phyloP scores from a whole-genome alignment of 2,113 vertebrate genomes.

The Emberiza fucata region DNA sequence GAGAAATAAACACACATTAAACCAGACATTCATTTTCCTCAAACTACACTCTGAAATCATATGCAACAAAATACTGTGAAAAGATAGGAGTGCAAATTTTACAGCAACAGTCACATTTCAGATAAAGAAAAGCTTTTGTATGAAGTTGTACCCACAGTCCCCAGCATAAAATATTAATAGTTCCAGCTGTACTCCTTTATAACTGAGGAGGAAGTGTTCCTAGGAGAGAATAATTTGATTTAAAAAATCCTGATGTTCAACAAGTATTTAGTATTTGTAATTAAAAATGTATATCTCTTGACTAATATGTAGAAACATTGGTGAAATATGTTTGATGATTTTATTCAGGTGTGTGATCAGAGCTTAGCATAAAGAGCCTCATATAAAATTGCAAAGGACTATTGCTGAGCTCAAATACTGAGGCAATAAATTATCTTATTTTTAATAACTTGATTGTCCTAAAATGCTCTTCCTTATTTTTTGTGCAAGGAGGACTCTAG shows the following conservation, averaged over 20 bases:
- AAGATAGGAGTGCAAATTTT: slow-evolving; percentile 24
- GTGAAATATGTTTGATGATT: background rate
- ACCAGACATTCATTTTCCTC: slow-evolving; percentile 38
- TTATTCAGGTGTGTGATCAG: background rate
- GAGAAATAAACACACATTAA: slow-evolving; percentile 65
- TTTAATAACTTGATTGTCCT: slow-evolving; percentile 21
- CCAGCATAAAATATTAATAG: slow-evolving; percentile 50
- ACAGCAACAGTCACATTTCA: slow-evolving; percentile 8
- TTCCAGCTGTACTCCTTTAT: background rate
- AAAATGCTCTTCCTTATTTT: background rate
- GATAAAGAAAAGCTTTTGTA: slow-evolving; percentile 43
- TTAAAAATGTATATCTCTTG: slow-evolving; percentile 16
- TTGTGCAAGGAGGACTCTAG: background rate
- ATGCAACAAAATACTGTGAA: slow-evolving; percentile 1
- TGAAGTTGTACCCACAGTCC: slow-evolving; percentile 17
- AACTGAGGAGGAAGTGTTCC: background rate
- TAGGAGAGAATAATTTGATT: background rate
- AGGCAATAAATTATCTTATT: background rate
- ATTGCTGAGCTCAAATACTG: background rate
- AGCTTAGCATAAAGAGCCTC: background rate
- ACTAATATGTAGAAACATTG: background rate
- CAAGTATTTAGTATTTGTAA: background rate
- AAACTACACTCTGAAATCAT: background rate
- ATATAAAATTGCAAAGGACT: background rate
- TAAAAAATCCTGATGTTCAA: background rate